These are phyloP conservation scores for Phyllostomus discolor DNA, from an alignment of 2,113 vertebrate species.

Conservation along the genomic window DNA sequence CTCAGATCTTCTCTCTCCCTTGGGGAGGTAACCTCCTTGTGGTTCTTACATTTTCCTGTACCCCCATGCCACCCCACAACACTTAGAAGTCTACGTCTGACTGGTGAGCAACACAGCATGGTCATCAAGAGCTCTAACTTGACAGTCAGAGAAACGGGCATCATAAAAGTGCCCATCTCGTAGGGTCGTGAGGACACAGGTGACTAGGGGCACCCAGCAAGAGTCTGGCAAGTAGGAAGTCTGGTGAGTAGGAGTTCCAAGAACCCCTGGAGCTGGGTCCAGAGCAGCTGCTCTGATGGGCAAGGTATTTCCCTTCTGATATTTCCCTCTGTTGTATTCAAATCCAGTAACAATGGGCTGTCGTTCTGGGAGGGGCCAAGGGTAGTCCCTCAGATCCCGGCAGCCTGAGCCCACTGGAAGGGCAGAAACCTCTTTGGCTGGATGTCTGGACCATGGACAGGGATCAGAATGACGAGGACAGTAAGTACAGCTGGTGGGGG, in stretches of 20 bases:
- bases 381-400: not conserved
- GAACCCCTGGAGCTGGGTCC: not conserved
- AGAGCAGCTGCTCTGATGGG: not conserved
- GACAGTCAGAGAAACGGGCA: not conserved
- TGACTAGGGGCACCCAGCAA: not conserved
- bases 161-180: no score
- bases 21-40: not conserved
- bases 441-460: constrained; percentile 53
- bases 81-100: not conserved
- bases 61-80: rapidly evolving
- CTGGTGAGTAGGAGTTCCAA: not conserved
- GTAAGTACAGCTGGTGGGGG: constrained; percentile 60
- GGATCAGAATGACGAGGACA: constrained; percentile 6
- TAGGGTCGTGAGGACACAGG: not conserved
- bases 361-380: constrained; percentile 49
- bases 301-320: not conserved
- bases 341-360: constrained; percentile 10
- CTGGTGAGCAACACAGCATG: no score
- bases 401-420: not conserved
- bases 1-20: not conserved
- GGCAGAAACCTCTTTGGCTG: not conserved
- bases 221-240: not conserved
- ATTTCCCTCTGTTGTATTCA: constrained; percentile 43
- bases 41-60: no score
- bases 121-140: not conserved